phyloP scores from a whole-genome alignment of 53 echinoderm and acorn worm genomes.

The Stichopus horrens region DNA sequence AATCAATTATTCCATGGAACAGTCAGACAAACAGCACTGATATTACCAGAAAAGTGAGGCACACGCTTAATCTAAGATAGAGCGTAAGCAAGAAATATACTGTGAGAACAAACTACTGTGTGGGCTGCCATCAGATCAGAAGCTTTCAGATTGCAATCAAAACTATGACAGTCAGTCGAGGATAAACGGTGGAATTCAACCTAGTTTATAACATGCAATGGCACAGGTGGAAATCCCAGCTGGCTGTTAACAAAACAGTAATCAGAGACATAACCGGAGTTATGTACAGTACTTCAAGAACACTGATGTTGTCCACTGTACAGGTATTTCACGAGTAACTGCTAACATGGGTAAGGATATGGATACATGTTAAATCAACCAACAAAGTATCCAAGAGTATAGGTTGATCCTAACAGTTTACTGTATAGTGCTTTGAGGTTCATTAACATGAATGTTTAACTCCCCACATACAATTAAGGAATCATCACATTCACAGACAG shows the following conservation, averaged over 20 bases:
- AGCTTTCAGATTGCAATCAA: not conserved
- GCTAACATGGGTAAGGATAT: constrained; percentile 20
- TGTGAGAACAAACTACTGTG: too few species aligned
- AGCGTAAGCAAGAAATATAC: too few species aligned
- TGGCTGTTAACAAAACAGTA: constrained; percentile 20
- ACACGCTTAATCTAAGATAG: too few species aligned
- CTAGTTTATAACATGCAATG: constrained; percentile 17
- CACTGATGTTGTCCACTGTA: not conserved
- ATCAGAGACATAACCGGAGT: constrained; percentile 23
- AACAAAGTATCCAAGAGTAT: constrained; percentile 11
- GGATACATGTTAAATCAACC: not conserved
- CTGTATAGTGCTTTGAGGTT: not conserved
- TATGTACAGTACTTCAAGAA: not conserved
- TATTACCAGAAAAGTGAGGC: too few species aligned
- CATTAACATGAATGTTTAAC: constrained; percentile 12
- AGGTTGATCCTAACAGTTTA: constrained; percentile 3
- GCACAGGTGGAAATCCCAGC: not conserved
- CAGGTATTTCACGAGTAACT: constrained; percentile 12
- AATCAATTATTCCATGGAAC: too few species aligned
- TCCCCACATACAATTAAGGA: constrained; percentile 18
- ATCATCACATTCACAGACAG: not conserved
- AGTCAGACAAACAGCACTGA: too few species aligned
- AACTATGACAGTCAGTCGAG: not conserved
- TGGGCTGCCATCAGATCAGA: too few species aligned
- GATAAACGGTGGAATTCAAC: not conserved